Evolutionary conservation across 2,888 invertebrate genomes (phyloP), one percentile per base, ranked within the genome.

Genomic region (Caenorhabditis macrosperma): DNA sequence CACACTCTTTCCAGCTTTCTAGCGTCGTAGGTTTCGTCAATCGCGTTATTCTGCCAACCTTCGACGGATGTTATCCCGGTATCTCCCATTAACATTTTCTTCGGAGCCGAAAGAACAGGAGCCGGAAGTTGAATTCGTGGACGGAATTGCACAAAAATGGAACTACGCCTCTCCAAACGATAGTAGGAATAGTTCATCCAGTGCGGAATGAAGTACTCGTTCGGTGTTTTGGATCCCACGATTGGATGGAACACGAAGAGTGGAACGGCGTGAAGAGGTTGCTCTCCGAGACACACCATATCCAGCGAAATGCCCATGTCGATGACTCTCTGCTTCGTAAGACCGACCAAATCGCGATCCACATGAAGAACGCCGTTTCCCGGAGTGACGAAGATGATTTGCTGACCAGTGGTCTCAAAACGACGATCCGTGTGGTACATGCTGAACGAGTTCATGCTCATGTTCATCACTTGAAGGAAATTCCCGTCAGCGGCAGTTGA

Each of bases 351-450:
- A 91, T 97, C 96, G 78, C 97, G 93, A 91, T 99, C 97, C 1
- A 99, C 99, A 92, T 98, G 97, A 92, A 98, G 99, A 0, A 99
- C 97, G 0, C 99, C 99, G 6, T 97, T 96, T 0, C 98, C 98
- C 0, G 99, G 98, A 1, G 98, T 98, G 69, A 99, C 95, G 0
- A 99, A 97, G 9, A 99, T 96, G 64, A 96, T 96, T 83, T 86
- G 93, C 91, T 99, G 99, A 0, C 99, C 99, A 0, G 98, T 98
- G 78, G 99, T 93, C 91, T 99, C 99, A 91, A 99, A 97, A 91
- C 96, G 96, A 76, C 99, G 93, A 91, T 99, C 99, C 88, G 97
- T 91, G 91, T 96, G 97, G 92, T 98, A 98, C 91, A 97, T 96
- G 91, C 98, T 98, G 92, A 98, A 91, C 35, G 86, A 84, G 72